Evolutionary conservation across 2,113 vertebrate species (phyloP).

Genomic region (Neotragus pygmaeus): DNA sequence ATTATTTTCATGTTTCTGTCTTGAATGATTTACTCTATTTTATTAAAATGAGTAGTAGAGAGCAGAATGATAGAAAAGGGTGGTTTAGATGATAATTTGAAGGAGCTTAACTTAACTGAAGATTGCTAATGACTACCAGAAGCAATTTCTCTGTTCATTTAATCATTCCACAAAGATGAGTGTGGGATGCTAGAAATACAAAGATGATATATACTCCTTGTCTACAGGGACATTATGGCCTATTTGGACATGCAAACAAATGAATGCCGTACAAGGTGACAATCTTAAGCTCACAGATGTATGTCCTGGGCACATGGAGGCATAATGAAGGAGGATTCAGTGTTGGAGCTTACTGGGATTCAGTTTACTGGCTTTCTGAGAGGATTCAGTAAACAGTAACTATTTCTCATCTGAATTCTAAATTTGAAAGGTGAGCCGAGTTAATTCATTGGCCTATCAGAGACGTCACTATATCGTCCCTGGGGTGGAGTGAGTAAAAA

Average conservation of each 20-base stretch:
- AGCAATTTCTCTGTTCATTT: constrained; percentile 13
- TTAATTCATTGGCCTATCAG: not conserved
- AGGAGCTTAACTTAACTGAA: not conserved
- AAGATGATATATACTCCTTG: not conserved
- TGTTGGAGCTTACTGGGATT: not conserved
- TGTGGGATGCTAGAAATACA: not conserved
- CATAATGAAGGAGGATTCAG: not conserved
- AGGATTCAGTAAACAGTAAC: not conserved
- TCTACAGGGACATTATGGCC: not conserved
- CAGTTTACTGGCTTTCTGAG: not conserved
- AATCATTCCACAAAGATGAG: not conserved
- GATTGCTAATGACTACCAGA: not conserved
- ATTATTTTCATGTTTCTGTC: not conserved
- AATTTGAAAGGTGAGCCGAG: not conserved
- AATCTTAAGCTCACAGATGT: not conserved
- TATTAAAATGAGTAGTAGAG: not conserved
- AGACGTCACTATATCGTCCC: not conserved
- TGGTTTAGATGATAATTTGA: not conserved
- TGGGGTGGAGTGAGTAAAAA: not conserved
- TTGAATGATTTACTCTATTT: constrained; percentile 25
- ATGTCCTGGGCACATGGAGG: not conserved
- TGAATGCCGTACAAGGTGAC: not conserved
- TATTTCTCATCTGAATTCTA: not conserved
- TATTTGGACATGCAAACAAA: not conserved
- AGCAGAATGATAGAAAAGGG: not conserved